Evolutionary conservation across 2,888 invertebrate species (phyloP), one percentile per base, ranked within the genome.

Genomic region (Oxytorus armatus): DNA sequence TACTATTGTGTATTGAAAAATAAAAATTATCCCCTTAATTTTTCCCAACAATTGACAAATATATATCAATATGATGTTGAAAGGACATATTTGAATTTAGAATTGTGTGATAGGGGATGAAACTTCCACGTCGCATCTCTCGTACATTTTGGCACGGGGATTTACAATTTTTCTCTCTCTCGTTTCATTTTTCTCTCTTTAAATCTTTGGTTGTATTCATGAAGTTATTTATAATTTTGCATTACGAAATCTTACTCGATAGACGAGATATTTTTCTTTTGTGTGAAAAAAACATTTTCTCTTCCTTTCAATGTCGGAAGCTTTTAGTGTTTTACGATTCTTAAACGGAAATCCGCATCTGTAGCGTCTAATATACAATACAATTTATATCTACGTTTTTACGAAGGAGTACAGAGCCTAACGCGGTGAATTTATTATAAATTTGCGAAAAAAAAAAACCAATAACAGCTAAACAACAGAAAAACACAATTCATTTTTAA

Each of bases 81-180:
- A 77, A 59, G 73, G 16, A 49, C 53, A 42, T 63, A 51, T 36
- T 14, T 61, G 16, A 18, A 47, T 55, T 10, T 11, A 51, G n/a
- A n/a, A n/a, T n/a, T n/a, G n/a, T n/a, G n/a, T n/a, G n/a, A n/a
- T 11, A 18, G 18, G 70, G 53, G 75, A 3, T 57, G 55, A 61
- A 55, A 68, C 44, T 69, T 63, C 18, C 44, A 23, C 47, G 51
- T 72, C 59, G 72, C 29, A 68, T 73, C 73, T 61, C 49, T 73
- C 80, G 61, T 73, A 80, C 77, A 77, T 55, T 80, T 80, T 80
- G 80, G 80, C 80, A 80, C 80, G 80, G 80, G 80, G 74, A 73
- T 77, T 77, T 3, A 80, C 63, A 74, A 77, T 68, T 55, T 77
- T 29, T 68, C 21, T 5, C 33, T 77, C 29, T 68, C 21, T 5